phyloP scores from a whole-genome alignment of 2,797 vertebrate species.

The Miichthys miiuy region DNA sequence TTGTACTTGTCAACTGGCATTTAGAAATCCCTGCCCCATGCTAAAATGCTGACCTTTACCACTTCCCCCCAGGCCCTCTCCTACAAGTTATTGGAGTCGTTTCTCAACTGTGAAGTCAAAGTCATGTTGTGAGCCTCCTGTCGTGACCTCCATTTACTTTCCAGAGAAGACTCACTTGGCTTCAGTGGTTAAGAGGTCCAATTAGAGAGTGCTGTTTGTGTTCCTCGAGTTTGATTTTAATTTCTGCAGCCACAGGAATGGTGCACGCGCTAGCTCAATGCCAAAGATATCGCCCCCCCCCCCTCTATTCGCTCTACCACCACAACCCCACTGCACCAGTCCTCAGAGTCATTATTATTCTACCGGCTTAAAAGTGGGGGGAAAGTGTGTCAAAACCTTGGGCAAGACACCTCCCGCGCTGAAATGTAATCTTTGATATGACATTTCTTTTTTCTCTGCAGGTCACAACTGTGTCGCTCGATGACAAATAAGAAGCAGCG shows the following conservation, averaged over 20 bases:
- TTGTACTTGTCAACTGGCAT: constrained; percentile 78
- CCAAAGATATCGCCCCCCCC: constrained; percentile 39
- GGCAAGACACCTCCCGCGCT: constrained; percentile 41
- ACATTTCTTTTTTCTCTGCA: constrained; percentile 36
- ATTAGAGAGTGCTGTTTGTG: constrained; percentile 81
- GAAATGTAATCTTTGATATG: constrained; percentile 64
- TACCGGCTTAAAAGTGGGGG: constrained; percentile 59
- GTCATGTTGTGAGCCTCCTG: constrained; percentile 74
- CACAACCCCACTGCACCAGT: constrained; percentile 38
- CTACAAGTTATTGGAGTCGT: constrained; percentile 81
- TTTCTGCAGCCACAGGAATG: constrained; percentile 60
- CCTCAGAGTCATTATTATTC: constrained; percentile 79
- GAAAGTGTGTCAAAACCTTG: constrained; percentile 72
- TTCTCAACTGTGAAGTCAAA: constrained; percentile 81
- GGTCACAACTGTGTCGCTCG: constrained; percentile 61
- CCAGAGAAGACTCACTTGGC: constrained; percentile 77
- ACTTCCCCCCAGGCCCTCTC: constrained; percentile 67
- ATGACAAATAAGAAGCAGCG: constrained; percentile 67
- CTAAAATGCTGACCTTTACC: constrained; percentile 81
- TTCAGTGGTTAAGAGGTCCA: constrained; percentile 82
- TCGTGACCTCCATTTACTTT: constrained; percentile 85
- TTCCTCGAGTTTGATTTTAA: constrained; percentile 74
- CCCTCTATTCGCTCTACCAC: neutral
- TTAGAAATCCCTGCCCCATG: constrained; percentile 77
- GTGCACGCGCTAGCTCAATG: constrained; percentile 40